phyloP scores from a whole-genome alignment of 2,797 vertebrate genomes.

The Melanotaenia maccullochi region DNA sequence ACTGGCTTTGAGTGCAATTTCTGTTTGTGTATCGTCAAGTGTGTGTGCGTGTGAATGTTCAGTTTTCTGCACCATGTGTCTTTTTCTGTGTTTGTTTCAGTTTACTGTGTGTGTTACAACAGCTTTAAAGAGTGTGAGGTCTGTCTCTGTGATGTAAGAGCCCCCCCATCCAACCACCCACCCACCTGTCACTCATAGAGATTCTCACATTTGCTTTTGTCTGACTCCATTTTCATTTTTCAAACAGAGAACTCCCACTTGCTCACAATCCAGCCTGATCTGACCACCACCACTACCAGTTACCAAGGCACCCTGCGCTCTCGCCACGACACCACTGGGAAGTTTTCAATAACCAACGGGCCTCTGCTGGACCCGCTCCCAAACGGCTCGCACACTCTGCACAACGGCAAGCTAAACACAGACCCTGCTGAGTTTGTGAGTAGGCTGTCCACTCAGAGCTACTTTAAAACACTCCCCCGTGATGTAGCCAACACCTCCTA shows the following conservation, averaged over 20 bases:
- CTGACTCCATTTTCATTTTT: conserved; percentile 46
- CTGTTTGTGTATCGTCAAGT: conserved; percentile 69
- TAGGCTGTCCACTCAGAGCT: conserved; percentile 92
- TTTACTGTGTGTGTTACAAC: conserved; percentile 62
- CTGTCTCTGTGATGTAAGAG: conserved; percentile 67
- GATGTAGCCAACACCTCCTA: conserved; percentile 93
- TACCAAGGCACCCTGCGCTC: conserved; percentile 95
- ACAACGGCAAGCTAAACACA: conserved; percentile 90
- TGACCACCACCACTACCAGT: conserved; percentile 95
- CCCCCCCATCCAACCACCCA: conserved; percentile 14
- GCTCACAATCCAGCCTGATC: conserved; percentile 98
- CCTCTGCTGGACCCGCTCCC: conserved; percentile 93
- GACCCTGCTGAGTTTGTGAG: conserved; percentile 91
- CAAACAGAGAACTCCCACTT: conserved; percentile 93
- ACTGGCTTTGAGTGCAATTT: conserved; percentile 69
- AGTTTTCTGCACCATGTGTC: conserved; percentile 70
- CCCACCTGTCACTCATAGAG: conserved; percentile 59
- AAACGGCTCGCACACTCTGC: conserved; percentile 91
- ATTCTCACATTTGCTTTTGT: conserved; percentile 63
- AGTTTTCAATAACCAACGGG: conserved; percentile 94
- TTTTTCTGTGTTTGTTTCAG: conserved; percentile 64
- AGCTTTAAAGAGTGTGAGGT: conserved; percentile 71
- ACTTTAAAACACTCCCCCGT: conserved; percentile 94
- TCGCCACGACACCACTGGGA: conserved; percentile 88
- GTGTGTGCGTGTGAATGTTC: conserved; percentile 46